These are phyloP conservation scores for Drosophila lacteicornis DNA, from an alignment of 1,140 invertebrate species.

Conservation along the genomic window DNA sequence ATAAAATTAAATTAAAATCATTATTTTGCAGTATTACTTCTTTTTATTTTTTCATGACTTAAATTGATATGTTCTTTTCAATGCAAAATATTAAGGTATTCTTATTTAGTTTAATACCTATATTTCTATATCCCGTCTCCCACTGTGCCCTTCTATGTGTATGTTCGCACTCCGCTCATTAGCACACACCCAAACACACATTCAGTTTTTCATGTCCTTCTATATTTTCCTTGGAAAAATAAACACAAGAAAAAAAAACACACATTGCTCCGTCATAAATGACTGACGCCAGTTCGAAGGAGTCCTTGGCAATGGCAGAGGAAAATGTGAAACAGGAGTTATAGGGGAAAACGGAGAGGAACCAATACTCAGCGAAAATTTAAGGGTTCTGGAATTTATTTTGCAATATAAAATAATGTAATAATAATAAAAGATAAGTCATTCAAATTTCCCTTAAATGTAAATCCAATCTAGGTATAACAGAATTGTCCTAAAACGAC, in stretches of 20 bases:
- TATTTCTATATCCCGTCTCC: not conserved
- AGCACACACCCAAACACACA: conserved; percentile 54
- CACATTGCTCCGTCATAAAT: conserved; percentile 77
- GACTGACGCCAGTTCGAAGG: conserved; percentile 57
- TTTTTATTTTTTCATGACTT: too few species aligned
- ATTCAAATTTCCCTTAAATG: too few species aligned
- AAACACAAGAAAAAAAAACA: conserved; percentile 29
- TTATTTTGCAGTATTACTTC: too few species aligned
- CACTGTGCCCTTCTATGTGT: conserved; percentile 7
- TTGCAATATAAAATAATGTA: too few species aligned
- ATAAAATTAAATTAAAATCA: too few species aligned
- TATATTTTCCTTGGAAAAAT: conserved; percentile 1
- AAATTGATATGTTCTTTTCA: not conserved
- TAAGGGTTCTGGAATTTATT: too few species aligned
- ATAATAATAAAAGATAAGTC: too few species aligned
- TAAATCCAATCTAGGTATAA: too few species aligned
- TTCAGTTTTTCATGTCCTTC: not conserved
- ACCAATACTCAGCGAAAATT: not conserved
- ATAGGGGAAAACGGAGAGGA: not conserved
- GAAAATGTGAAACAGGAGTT: not conserved
- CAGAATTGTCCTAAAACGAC: too few species aligned
- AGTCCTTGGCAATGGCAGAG: conserved; percentile 9
- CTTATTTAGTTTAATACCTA: not conserved
- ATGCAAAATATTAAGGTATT: not conserved
- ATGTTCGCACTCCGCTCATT: conserved; percentile 58